Evolutionary conservation across 2,797 vertebrate genomes (phyloP).

Genomic region (Acanthopagrus latus): DNA sequence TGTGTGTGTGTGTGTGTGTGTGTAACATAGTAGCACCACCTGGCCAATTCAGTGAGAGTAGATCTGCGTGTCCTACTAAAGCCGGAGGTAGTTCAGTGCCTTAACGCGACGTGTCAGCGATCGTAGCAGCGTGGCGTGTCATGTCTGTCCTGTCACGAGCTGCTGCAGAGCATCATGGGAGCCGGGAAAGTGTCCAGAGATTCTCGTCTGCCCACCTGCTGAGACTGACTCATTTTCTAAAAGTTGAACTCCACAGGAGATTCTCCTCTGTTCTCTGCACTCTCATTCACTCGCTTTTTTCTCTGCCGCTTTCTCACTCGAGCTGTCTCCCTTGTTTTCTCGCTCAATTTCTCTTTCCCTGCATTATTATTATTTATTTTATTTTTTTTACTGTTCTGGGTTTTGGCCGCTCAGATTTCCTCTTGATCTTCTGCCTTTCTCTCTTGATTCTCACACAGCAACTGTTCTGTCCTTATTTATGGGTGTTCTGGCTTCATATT

Average conservation of each 20-base stretch:
- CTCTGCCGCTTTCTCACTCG: conserved; percentile 3
- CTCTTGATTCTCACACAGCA: neutral
- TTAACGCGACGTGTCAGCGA: neutral
- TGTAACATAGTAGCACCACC: conserved; percentile 32
- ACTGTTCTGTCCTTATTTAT: neutral
- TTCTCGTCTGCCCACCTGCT: conserved; percentile 32
- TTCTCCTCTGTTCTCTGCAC: conserved; percentile 7
- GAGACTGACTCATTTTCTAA: conserved; percentile 59
- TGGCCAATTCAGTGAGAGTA: conserved; percentile 19
- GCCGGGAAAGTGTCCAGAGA: conserved; percentile 40
- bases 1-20: conserved; percentile 26
- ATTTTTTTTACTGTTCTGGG: neutral
- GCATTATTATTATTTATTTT: neutral
- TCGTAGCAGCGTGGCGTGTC: conserved; percentile 11
- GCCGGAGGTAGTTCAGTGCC: conserved; percentile 6
- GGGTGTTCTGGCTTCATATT: neutral
- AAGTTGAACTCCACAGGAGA: conserved; percentile 42
- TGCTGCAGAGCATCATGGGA: conserved; percentile 51
- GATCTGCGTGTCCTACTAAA: conserved; percentile 22
- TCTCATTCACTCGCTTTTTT: conserved; percentile 21
- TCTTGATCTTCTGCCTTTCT: conserved; percentile 1
- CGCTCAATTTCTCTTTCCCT: neutral
- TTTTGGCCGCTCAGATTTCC: neutral
- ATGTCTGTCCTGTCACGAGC: conserved; percentile 28
- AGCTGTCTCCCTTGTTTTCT: neutral